Evolutionary conservation across 2,797 vertebrate species (phyloP).

Genomic region (Synanceia verrucosa): DNA sequence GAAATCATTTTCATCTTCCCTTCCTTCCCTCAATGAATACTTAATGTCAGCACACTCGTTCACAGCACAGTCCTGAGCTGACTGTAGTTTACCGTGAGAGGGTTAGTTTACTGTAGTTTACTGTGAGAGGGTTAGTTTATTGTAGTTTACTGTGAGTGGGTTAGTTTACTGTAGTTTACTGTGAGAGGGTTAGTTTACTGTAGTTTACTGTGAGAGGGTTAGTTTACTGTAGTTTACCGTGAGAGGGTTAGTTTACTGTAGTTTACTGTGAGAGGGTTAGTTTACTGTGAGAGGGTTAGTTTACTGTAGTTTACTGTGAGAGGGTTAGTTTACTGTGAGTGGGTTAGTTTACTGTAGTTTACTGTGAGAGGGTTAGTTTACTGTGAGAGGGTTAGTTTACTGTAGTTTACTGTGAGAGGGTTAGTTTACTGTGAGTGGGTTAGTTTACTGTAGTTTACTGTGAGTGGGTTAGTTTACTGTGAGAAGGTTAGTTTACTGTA

Average conservation of each 20-base stretch:
- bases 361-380: constrained; percentile 1
- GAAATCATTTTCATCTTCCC: constrained; percentile 43
- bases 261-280: constrained; percentile 14
- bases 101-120: constrained; percentile 18
- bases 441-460: constrained; percentile 17
- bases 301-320: constrained; percentile 10
- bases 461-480: constrained; percentile 1
- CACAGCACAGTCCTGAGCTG: constrained; percentile 1
- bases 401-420: constrained; percentile 11
- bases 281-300: no score
- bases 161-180: no score
- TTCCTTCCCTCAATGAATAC: constrained; percentile 36
- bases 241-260: constrained; percentile 16
- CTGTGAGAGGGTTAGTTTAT: constrained; percentile 8
- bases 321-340: constrained; percentile 4
- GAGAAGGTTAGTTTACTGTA: constrained; percentile 16
- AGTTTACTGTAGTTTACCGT: no score
- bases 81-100: constrained; percentile 10
- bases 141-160: constrained; percentile 11
- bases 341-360: constrained; percentile 22
- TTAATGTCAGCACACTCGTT: constrained; percentile 18
- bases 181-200: no score
- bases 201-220: constrained; percentile 15
- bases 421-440: no score
- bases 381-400: no score